Percentiles rank a stretch among this genome's conserved stretches.
These are phyloP conservation scores for Epirrhoe tristata DNA, from an alignment of 2,888 invertebrate genomes.

Conservation along the genomic window DNA sequence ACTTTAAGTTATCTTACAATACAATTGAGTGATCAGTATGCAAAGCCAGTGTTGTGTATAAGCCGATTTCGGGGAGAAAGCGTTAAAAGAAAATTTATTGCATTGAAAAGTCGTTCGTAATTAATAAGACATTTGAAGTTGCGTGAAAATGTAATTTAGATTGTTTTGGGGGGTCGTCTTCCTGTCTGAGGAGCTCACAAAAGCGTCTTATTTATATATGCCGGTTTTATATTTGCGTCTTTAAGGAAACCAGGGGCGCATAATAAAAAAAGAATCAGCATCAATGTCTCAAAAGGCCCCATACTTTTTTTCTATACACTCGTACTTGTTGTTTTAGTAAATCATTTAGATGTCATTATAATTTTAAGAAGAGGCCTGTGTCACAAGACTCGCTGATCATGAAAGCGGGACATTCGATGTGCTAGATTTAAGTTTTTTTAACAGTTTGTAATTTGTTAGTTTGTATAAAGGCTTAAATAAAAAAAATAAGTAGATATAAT, in stretches of 20 bases:
- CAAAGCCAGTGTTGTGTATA: constrained; percentile 76
- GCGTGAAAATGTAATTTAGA: constrained; percentile 86
- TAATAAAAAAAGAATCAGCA: constrained; percentile 85
- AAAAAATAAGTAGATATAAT: no score
- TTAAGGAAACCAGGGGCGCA: constrained; percentile 81
- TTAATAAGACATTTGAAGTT: constrained; percentile 86
- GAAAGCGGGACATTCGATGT: no score
- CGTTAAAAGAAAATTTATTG: constrained; percentile 85
- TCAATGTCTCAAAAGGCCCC: constrained; percentile 67
- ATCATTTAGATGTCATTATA: no score
- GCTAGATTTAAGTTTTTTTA: no score
- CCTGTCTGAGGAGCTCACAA: constrained; percentile 76
- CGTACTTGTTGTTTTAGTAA: not conserved
- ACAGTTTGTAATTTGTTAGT: no score
- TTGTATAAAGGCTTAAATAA: no score
- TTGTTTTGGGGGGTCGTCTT: constrained; percentile 81
- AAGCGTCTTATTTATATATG: constrained; percentile 83
- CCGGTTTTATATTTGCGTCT: constrained; percentile 85
- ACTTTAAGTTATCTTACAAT: constrained; percentile 56
- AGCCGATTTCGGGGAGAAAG: constrained; percentile 76
- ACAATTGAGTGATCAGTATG: constrained; percentile 76
- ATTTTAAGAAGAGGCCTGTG: no score
- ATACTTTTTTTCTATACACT: not conserved
- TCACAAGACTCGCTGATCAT: no score
- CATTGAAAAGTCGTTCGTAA: constrained; percentile 84